Conservation (phyloP, 37 sponge, comb jelly and placozoan species). For the Cliona cf. orientalis region DNA sequence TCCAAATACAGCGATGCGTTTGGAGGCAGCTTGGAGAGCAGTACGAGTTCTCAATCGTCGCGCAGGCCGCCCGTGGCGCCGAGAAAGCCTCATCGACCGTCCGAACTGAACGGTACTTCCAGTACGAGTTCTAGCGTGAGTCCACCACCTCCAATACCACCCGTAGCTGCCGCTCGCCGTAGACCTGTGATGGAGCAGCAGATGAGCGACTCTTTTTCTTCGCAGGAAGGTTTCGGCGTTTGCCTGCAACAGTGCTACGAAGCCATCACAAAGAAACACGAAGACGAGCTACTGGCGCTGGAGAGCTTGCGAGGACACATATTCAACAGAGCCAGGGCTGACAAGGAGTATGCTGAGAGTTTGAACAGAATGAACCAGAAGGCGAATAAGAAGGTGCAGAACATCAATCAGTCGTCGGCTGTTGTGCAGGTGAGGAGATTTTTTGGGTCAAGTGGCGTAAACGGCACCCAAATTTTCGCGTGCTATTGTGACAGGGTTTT, state of each 20-base stretch:
- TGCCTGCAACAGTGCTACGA: slow-evolving; percentile 55
- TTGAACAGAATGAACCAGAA: slow-evolving; percentile 46
- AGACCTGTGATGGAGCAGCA: neutral
- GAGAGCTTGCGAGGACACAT: slow-evolving; percentile 79
- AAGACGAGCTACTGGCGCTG: slow-evolving; percentile 79
- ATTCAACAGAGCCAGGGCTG: slow-evolving; percentile 65
- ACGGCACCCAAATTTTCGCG: too few relatives aligned
- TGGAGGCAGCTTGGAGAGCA: too few relatives aligned
- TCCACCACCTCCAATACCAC: slow-evolving; percentile 1
- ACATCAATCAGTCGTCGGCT: slow-evolving; percentile 21
- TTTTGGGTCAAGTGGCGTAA: too few relatives aligned
- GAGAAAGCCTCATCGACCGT: too few relatives aligned
- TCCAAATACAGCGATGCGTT: too few relatives aligned
- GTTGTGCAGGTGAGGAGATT: slow-evolving; percentile 45
- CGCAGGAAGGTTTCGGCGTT: slow-evolving; percentile 72
- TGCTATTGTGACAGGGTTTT: neutral
- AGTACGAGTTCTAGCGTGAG: neutral
- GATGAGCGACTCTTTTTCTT: neutral
- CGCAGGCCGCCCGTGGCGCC: too few relatives aligned
- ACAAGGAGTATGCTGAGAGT: slow-evolving; percentile 66
- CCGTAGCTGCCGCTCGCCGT: neutral
- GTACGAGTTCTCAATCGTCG: too few relatives aligned
- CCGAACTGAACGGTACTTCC: too few relatives aligned
- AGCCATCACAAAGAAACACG: slow-evolving; percentile 62
- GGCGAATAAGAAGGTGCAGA: slow-evolving; percentile 12